Evolutionary conservation across 1,140 invertebrate genomes (phyloP).

Genomic region (Neodiprion pinetum): DNA sequence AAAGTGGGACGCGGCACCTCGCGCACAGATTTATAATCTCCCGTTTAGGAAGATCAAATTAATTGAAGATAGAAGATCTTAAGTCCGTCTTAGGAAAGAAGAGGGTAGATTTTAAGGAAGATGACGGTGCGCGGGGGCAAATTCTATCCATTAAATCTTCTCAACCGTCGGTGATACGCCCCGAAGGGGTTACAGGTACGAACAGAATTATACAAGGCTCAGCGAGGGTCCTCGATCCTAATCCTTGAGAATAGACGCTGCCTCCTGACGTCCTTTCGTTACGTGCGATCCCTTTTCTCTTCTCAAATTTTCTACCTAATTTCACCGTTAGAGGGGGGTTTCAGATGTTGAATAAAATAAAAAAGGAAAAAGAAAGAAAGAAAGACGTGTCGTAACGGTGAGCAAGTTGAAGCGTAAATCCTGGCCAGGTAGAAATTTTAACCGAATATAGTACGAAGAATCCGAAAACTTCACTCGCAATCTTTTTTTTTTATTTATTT

Average conservation of each 20-base stretch:
- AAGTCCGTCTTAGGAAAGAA: not conserved
- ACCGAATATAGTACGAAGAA: too few species aligned
- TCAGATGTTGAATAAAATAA: too few species aligned
- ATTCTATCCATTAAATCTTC: not conserved
- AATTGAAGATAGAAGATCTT: not conserved
- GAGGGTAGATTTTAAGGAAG: not conserved
- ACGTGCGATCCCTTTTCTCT: not conserved
- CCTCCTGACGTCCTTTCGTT: not conserved
- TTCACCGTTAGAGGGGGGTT: too few species aligned
- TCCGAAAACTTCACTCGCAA: too few species aligned
- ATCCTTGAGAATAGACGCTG: not conserved
- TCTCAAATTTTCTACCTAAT: not conserved
- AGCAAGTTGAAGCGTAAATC: too few species aligned
- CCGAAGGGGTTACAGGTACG: not conserved
- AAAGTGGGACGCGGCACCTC: not conserved
- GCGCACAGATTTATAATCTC: not conserved
- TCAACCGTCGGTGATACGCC: not conserved
- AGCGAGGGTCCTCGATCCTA: not conserved
- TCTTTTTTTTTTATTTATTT: too few species aligned
- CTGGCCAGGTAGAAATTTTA: too few species aligned
- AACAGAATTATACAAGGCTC: slow-evolving; percentile 5
- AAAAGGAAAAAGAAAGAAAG: too few species aligned
- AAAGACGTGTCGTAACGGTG: too few species aligned
- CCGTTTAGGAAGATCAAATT: not conserved
- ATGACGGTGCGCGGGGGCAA: not conserved